Percentiles rank a stretch among this genome's conserved stretches.
Evolutionary conservation across 2,113 vertebrate genomes (phyloP).

Genomic region (Eidolon helvum): DNA sequence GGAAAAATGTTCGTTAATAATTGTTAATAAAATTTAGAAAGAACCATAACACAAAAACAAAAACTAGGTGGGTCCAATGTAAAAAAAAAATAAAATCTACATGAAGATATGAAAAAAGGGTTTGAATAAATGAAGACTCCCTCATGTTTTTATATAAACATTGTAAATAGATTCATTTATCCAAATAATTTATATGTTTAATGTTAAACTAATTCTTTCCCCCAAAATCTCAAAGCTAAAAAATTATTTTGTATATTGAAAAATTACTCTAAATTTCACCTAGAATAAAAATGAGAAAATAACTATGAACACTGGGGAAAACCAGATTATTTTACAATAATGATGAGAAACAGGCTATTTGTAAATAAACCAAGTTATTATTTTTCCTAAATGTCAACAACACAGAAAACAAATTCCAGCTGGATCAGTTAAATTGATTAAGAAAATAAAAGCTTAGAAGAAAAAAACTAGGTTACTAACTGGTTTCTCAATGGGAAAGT

Average conservation of each 20-base stretch:
- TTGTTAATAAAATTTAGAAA: neutral
- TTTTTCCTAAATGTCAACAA: neutral
- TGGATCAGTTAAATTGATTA: neutral
- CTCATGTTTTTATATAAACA: neutral
- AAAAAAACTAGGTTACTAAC: neutral
- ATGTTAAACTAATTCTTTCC: neutral
- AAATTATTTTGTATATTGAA: neutral
- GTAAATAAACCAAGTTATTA: neutral
- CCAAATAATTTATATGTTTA: neutral
- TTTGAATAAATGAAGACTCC: too few relatives aligned
- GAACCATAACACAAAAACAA: neutral
- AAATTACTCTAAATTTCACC: neutral
- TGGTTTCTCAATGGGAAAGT: neutral
- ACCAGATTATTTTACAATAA: neutral
- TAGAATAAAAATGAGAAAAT: neutral
- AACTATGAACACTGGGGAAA: neutral
- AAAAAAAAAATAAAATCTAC: too few relatives aligned
- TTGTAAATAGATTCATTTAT: neutral
- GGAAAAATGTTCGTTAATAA: neutral
- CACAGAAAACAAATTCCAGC: neutral
- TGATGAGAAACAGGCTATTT: neutral
- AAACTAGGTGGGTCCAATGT: neutral
- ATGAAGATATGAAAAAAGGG: too few relatives aligned
- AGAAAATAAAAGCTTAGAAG: neutral
- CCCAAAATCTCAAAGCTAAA: neutral